Evolutionary conservation across 1,140 invertebrate species (phyloP).

Genomic region (Hyphantria cunea): DNA sequence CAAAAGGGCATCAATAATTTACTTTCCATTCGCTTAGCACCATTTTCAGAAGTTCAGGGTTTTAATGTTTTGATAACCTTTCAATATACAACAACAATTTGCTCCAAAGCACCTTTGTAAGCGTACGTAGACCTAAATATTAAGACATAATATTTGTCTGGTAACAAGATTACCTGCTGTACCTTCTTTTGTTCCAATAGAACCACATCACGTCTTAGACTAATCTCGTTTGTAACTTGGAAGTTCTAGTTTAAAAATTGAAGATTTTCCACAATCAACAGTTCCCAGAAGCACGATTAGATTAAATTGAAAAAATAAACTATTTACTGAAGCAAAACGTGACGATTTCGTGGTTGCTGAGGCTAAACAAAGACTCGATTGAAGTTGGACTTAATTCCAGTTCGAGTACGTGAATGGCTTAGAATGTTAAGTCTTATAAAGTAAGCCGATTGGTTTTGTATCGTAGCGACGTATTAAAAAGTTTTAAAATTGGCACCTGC

Average conservation of each 20-base stretch:
- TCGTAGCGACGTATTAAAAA: not conserved
- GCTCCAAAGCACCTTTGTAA: no score
- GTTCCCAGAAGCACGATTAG: slow-evolving; percentile 3
- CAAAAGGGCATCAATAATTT: no score
- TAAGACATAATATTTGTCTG: no score
- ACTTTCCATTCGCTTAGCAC: no score
- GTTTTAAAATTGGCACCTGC: no score
- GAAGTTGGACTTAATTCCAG: slow-evolving; percentile 3
- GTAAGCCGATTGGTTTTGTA: not conserved
- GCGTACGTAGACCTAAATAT: no score
- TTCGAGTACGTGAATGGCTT: not conserved
- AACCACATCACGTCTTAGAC: not conserved
- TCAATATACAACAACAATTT: no score
- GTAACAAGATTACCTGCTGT: not conserved
- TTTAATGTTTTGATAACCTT: no score
- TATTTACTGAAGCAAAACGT: slow-evolving; percentile 6
- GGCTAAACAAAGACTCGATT: slow-evolving; percentile 3
- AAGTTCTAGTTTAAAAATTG: slow-evolving; percentile 8
- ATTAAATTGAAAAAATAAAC: slow-evolving; percentile 12
- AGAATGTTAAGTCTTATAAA: not conserved
- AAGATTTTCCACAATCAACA: slow-evolving; percentile 1
- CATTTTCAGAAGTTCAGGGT: no score
- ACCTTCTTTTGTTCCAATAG: not conserved
- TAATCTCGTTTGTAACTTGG: not conserved
- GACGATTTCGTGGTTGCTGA: slow-evolving; percentile 2